Evolutionary conservation across 92 coral and sea anemone species (phyloP).

Genomic region (Porites cylindrica): DNA sequence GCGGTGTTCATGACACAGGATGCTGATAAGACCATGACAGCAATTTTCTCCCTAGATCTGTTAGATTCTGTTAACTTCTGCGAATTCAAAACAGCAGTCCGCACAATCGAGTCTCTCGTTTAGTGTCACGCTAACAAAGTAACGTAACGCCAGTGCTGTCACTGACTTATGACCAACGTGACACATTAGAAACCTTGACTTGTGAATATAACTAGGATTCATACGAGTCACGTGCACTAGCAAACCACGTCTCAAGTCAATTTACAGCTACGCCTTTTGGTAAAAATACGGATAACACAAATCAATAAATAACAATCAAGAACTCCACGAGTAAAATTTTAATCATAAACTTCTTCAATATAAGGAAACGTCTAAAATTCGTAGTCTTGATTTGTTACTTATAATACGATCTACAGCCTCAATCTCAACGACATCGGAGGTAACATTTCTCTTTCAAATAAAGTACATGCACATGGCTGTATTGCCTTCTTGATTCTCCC

Average conservation of each 20-base stretch:
- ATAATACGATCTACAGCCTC: background rate
- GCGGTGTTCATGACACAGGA: no score
- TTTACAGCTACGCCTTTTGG: background rate
- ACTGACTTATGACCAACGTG: background rate
- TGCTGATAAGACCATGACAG: no score
- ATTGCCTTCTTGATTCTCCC: background rate
- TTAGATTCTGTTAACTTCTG: no score
- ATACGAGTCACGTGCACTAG: no score
- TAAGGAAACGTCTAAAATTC: background rate
- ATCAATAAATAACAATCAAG: background rate
- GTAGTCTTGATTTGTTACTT: background rate
- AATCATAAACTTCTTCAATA: conserved; percentile 1
- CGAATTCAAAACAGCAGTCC: no score
- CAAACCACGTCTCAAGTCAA: background rate
- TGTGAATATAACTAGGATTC: no score
- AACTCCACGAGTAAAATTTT: background rate
- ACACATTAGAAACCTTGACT: no score
- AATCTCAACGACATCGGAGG: background rate
- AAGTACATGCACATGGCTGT: background rate
- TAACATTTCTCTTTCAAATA: conserved; percentile 5
- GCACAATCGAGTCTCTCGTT: no score
- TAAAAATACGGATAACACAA: background rate
- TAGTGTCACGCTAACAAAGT: no score
- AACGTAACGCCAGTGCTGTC: background rate
- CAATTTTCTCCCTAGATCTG: no score